These are phyloP conservation scores for Hylaeus volcanicus DNA, from an alignment of 1,140 invertebrate genomes.

Conservation along the genomic window DNA sequence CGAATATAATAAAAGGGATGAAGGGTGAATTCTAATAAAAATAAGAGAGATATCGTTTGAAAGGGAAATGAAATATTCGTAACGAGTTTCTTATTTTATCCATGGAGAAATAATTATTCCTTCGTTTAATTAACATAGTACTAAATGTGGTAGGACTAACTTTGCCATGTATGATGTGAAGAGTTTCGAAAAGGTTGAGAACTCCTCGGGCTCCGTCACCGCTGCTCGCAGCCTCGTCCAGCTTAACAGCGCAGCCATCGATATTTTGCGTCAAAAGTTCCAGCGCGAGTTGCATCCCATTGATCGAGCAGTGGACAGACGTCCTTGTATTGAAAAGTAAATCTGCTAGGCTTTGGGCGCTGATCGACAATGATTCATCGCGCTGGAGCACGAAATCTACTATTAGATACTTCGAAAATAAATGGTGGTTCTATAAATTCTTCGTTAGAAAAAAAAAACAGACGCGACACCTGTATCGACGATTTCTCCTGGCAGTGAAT, in stretches of 20 bases:
- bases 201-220: neutral
- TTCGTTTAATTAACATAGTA: too few relatives aligned
- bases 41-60: too few relatives aligned
- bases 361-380: constrained; percentile 32
- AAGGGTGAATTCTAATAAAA: too few relatives aligned
- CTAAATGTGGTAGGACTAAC: constrained; percentile 26
- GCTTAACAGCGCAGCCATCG: constrained; percentile 17
- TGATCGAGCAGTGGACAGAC: constrained; percentile 5
- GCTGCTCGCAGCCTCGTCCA: constrained; percentile 8
- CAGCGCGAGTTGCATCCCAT: constrained; percentile 46
- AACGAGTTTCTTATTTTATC: too few relatives aligned
- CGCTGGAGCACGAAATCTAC: constrained; percentile 32
- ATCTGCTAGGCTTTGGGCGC: constrained; percentile 30
- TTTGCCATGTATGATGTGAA: constrained; percentile 34
- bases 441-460: too few relatives aligned
- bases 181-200: constrained; percentile 46
- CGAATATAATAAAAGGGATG: too few relatives aligned
- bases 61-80: too few relatives aligned
- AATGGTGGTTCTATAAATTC: too few relatives aligned
- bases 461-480: constrained; percentile 48
- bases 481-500: constrained; percentile 47
- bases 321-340: constrained; percentile 25
- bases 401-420: neutral
- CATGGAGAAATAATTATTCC: too few relatives aligned
- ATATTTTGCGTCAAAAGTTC: constrained; percentile 50